Evolutionary conservation across 2,797 vertebrate species (phyloP), one percentile per base, ranked within the genome.

Genomic region (Kryptolebias ocellatus): DNA sequence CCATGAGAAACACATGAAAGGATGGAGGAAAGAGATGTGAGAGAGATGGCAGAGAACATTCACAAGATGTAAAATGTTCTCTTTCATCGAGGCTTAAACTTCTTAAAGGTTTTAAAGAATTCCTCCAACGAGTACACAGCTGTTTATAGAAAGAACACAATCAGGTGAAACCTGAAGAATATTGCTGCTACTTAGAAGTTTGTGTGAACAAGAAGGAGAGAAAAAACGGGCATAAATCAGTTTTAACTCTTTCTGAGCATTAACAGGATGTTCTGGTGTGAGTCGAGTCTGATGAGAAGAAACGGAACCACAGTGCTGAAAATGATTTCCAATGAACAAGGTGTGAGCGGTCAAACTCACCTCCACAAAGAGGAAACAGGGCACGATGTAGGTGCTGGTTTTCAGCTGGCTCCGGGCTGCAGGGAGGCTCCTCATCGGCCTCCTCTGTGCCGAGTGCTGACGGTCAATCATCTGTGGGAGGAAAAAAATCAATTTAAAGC

Each of bases 311-410:
- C 5, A 1, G 45, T 15, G 1, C 44, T 47, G 37, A 60, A 28
- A 11, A 37, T 53, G 11, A 12, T 37, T 34, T 39, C 8, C 14
- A n/a, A n/a, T 34, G 15, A 63, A 54, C 0, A 58, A 55, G 31
- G 49, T n/a, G 2, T 10, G 27, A 45, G 55, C 57, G 76, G 93
- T 94, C 85, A 96, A 61, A 83, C 94, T 94, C 86, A 97, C 96
- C 96, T 98, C 96, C 76, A 98, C 95, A 0, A 95, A 91, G 65
- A 98, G 92, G 76, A 98, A 97, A 84, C 96, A 97, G 66, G 96
- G 96, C 18, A 97, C 95, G 27, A 98, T 95, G 85, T 95, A 95
- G 78, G 90, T 93, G 76, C 96, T 98, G 76, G 93, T 95, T 85
- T 96, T 96, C 71, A 92, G 83, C 54, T 70, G 79, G 52, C 55